Conservation (phyloP, 2,888 invertebrate species). For the Lochmaea capreae region DNA sequence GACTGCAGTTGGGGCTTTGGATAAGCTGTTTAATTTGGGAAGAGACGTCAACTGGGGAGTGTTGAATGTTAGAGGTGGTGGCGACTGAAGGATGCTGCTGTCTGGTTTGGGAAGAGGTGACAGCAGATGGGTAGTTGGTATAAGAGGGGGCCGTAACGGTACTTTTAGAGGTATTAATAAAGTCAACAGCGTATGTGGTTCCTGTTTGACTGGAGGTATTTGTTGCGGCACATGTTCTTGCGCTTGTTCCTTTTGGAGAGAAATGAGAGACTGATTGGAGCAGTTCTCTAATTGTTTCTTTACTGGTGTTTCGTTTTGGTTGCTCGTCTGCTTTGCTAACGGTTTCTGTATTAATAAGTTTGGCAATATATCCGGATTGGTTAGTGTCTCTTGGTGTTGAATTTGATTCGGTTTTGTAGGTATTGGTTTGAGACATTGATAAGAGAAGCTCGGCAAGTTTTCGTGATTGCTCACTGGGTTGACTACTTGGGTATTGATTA, state of each 20-base stretch:
- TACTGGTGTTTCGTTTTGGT: slow-evolving; percentile 17
- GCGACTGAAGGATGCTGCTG: background rate
- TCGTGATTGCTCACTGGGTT: slow-evolving; percentile 18
- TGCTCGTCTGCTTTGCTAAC: slow-evolving; percentile 5
- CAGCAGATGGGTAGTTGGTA: background rate
- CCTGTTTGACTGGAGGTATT: background rate
- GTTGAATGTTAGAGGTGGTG: background rate
- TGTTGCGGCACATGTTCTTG: slow-evolving; percentile 8
- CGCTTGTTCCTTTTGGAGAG: slow-evolving; percentile 21
- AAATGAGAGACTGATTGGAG: slow-evolving; percentile 21
- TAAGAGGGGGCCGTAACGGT: background rate
- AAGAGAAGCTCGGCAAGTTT: slow-evolving; percentile 30
- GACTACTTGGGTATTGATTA: slow-evolving; percentile 5
- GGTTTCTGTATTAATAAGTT: slow-evolving; percentile 13
- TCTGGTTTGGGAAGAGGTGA: background rate
- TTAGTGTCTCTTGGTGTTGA: slow-evolving; percentile 6
- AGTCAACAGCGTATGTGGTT: slow-evolving; percentile 1
- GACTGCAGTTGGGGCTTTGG: background rate
- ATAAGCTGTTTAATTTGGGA: background rate
- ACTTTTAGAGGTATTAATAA: slow-evolving; percentile 1
- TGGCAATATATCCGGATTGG: background rate
- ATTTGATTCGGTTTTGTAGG: background rate
- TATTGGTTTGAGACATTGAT: slow-evolving; percentile 23
- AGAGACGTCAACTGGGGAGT: background rate
- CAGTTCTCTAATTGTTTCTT: slow-evolving; percentile 26